Percentiles rank a stretch among this genome's conserved stretches.
phyloP scores from a whole-genome alignment of 2,888 invertebrate species.

The Athrips mouffetella region DNA sequence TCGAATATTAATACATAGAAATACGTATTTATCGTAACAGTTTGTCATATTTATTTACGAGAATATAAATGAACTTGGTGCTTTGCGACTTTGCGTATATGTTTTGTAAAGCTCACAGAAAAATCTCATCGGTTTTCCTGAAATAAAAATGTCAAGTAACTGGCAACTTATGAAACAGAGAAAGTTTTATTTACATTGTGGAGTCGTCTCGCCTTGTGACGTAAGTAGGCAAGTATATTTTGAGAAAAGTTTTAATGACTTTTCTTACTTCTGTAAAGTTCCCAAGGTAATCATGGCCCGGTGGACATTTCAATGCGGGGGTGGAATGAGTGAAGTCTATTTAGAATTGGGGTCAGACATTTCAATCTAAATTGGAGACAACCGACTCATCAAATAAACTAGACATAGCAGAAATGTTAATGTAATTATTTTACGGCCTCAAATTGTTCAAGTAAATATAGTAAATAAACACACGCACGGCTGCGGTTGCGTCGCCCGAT shows the following conservation, averaged over 20 bases:
- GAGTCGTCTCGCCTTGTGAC: conserved; percentile 33
- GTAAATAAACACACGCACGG: no score
- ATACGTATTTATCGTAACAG: neutral
- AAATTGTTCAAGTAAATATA: no score
- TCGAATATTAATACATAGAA: neutral
- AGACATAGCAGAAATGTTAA: no score
- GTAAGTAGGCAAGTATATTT: no score
- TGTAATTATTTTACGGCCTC: no score
- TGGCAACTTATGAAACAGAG: conserved; percentile 36
- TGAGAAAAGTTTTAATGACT: conserved; percentile 49
- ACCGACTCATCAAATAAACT: no score
- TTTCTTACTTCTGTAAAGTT: conserved; percentile 32
- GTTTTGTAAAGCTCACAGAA: no score
- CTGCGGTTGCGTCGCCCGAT: no score
- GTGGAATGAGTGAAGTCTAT: neutral
- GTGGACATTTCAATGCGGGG: neutral
- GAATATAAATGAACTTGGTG: no score
- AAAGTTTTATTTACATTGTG: conserved; percentile 45
- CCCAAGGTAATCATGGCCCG: neutral
- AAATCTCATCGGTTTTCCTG: no score
- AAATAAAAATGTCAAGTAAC: conserved; percentile 38
- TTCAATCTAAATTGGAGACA: no score
- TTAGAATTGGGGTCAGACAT: neutral
- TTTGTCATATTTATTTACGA: neutral
- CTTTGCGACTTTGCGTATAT: no score